Percentiles rank a stretch among this genome's conserved stretches.
Conservation (phyloP, 1,140 invertebrate species). For the Notospermus geniculatus region DNA sequence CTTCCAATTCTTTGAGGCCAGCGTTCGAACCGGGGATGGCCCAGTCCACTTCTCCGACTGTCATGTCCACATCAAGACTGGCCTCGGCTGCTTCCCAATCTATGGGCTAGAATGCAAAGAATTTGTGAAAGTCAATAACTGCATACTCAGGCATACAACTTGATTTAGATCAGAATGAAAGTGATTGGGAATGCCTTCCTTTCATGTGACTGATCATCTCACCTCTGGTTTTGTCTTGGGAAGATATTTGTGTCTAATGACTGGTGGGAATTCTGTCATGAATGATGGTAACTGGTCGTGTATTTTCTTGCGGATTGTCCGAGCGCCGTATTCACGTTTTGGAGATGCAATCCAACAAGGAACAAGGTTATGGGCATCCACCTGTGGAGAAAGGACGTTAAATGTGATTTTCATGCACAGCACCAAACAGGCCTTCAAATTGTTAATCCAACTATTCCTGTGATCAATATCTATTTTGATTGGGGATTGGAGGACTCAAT, state of each 20-base stretch:
- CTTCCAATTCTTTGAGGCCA: constrained; percentile 67
- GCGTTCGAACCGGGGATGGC: constrained; percentile 71
- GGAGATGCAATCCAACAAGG: constrained; percentile 79
- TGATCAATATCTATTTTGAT: no score
- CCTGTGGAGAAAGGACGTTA: constrained; percentile 58
- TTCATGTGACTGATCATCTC: no score
- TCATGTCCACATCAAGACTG: constrained; percentile 66
- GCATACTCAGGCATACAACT: no score
- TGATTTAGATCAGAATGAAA: no score
- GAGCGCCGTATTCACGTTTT: constrained; percentile 82
- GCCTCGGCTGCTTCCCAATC: constrained; percentile 71
- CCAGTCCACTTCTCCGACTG: constrained; percentile 72
- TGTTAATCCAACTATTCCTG: no score
- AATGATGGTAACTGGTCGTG: constrained; percentile 70
- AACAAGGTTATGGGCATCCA: constrained; percentile 86
- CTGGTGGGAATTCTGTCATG: constrained; percentile 79
- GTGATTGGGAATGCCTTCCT: no score
- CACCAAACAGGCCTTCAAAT: no score
- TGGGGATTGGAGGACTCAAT: no score
- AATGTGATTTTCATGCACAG: no score
- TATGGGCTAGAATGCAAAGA: constrained; percentile 52
- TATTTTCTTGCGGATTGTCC: constrained; percentile 85
- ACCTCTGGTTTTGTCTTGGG: constrained; percentile 54
- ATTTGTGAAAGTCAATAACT: no score
- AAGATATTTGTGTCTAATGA: constrained; percentile 72